These are phyloP conservation scores for Meleagris gallopavo DNA, from an alignment of 2,113 vertebrate genomes.

Conservation along the genomic window DNA sequence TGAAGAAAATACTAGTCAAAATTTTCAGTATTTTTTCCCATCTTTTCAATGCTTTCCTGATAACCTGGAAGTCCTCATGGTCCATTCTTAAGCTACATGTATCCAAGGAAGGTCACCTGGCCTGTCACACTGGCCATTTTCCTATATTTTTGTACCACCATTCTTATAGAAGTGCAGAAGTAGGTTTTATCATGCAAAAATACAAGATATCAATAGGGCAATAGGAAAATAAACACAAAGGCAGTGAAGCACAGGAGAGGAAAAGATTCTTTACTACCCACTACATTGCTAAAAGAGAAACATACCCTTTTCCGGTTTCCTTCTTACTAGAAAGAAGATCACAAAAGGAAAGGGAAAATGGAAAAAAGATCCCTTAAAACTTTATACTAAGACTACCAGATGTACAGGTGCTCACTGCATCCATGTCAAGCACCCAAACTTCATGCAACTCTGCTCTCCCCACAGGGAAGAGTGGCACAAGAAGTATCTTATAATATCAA, in stretches of 20 bases:
- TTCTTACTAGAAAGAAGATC: neutral
- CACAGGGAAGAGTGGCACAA: no score
- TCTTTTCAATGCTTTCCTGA: neutral
- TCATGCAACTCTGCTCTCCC: neutral
- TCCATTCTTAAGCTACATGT: neutral
- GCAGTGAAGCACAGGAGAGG: neutral
- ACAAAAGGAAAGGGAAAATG: neutral
- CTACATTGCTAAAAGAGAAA: neutral
- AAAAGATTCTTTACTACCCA: neutral
- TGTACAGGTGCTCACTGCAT: neutral
- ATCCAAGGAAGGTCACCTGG: neutral
- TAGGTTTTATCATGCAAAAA: neutral
- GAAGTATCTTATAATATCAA: neutral
- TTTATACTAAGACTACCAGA: neutral
- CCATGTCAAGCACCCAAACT: neutral
- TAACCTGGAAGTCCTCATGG: neutral
- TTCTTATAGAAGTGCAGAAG: neutral
- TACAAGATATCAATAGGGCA: neutral
- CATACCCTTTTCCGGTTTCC: neutral
- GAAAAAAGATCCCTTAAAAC: neutral
- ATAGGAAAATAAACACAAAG: neutral
- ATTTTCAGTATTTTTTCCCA: neutral
- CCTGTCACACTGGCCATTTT: neutral
- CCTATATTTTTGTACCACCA: neutral
- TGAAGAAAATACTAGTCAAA: neutral